phyloP scores from a whole-genome alignment of 2,113 vertebrate genomes.

The Cromileptes altivelis region DNA sequence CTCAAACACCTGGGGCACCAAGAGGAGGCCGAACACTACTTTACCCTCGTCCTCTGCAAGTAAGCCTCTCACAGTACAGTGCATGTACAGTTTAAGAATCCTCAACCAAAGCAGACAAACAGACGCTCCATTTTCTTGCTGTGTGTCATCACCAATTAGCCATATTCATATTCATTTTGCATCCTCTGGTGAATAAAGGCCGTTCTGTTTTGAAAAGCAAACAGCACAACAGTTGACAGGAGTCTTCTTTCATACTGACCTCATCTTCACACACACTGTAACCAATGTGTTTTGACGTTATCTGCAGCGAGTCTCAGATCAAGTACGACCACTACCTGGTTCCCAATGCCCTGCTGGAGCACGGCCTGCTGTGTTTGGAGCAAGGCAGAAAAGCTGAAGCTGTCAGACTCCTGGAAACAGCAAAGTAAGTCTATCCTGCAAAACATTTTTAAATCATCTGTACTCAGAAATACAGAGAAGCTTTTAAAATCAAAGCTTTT shows the following conservation, averaged over 20 bases:
- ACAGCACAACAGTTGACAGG: background rate
- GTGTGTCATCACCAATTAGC: background rate
- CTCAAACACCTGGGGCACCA: slow-evolving; percentile 93
- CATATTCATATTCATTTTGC: background rate
- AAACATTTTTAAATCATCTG: background rate
- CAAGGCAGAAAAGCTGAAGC: slow-evolving; percentile 90
- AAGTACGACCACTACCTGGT: slow-evolving; percentile 97
- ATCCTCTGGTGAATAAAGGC: slow-evolving; percentile 9
- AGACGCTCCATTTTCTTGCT: background rate
- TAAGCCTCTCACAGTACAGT: slow-evolving; percentile 78
- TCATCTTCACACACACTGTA: background rate
- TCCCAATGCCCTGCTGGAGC: slow-evolving; percentile 94
- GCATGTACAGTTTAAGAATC: background rate
- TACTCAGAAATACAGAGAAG: background rate
- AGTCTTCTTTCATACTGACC: background rate
- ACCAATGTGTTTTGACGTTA: slow-evolving; percentile 48
- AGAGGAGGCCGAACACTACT: slow-evolving; percentile 93
- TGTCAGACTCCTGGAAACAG: slow-evolving; percentile 91
- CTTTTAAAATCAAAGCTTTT: slow-evolving; percentile 2
- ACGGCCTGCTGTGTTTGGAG: slow-evolving; percentile 93
- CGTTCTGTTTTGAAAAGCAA: background rate
- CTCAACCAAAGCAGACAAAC: background rate
- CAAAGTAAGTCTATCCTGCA: slow-evolving; percentile 88
- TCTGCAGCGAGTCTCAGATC: slow-evolving; percentile 93
- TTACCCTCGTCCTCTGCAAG: slow-evolving; percentile 93